phyloP scores from a whole-genome alignment of 2,113 vertebrate species.

The Ancistrus triradiatus region DNA sequence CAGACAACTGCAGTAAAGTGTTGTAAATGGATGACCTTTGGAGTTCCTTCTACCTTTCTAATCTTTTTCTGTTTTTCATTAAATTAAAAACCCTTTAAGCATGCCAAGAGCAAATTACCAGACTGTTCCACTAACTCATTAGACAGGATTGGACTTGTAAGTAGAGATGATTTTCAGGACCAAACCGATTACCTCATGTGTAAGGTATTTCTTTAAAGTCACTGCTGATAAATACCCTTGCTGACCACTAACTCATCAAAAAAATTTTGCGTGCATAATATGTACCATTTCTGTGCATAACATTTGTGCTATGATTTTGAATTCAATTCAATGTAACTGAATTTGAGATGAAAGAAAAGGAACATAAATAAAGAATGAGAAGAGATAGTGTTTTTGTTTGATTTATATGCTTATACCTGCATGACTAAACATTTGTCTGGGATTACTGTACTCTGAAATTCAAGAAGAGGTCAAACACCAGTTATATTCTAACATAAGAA shows the following conservation, averaged over 20 bases:
- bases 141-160: slow-evolving; percentile 29
- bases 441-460: not conserved
- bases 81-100: not conserved
- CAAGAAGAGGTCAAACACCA: too few species aligned
- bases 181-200: slow-evolving; percentile 16
- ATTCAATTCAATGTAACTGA: not conserved
- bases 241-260: slow-evolving; percentile 12
- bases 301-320: too few species aligned
- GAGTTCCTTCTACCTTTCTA: not conserved
- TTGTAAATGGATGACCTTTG: not conserved
- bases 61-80: not conserved
- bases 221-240: not conserved
- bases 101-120: not conserved
- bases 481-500: too few species aligned
- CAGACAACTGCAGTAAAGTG: not conserved
- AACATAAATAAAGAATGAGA: not conserved
- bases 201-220: slow-evolving; percentile 27
- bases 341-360: not conserved
- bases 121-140: slow-evolving; percentile 30
- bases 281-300: not conserved
- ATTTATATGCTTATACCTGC: not conserved
- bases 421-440: not conserved
- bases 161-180: slow-evolving; percentile 31
- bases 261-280: not conserved
- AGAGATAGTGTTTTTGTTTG: not conserved